Conservation (phyloP, 2,113 vertebrate species). For the Salvelinus fontinalis region DNA sequence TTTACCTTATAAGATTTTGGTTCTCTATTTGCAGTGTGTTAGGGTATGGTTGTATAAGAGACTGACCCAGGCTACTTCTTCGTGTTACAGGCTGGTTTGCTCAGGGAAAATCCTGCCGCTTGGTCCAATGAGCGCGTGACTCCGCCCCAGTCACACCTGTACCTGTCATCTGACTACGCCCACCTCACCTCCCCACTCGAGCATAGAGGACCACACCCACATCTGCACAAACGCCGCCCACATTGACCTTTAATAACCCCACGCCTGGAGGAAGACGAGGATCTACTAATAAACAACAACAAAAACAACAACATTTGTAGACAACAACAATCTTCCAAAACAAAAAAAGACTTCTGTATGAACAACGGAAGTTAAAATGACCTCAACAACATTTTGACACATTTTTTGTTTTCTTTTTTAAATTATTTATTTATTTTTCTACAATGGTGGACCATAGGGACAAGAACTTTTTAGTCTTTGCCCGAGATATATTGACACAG, state of each 20-base stretch:
- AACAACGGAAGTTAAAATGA: conserved; percentile 6
- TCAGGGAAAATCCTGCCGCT: conserved; percentile 61
- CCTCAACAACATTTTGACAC: conserved; percentile 14
- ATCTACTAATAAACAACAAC: background rate
- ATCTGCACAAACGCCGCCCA: conserved; percentile 8
- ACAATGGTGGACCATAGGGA: conserved; percentile 35
- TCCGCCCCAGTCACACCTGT: conserved; percentile 13
- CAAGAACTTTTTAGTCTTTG: conserved; percentile 29
- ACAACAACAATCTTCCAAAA: background rate
- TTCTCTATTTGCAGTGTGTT: background rate
- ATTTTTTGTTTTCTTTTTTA: conserved; percentile 37
- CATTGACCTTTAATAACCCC: conserved; percentile 1
- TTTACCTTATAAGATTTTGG: background rate
- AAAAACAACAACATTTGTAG: background rate
- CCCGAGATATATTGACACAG: conserved; percentile 13
- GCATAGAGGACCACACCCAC: conserved; percentile 22
- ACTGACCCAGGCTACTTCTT: background rate
- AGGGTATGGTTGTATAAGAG: background rate
- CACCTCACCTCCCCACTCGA: conserved; percentile 15
- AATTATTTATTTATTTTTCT: conserved; percentile 75
- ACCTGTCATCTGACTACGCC: conserved; percentile 23
- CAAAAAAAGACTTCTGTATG: conserved; percentile 19
- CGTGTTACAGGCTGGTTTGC: conserved; percentile 55
- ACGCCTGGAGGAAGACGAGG: background rate
- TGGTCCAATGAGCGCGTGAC: conserved; percentile 32